Evolutionary conservation across 2,113 vertebrate species (phyloP), one percentile per base, ranked within the genome.

Genomic region (Thalassarche chlororhynchos): DNA sequence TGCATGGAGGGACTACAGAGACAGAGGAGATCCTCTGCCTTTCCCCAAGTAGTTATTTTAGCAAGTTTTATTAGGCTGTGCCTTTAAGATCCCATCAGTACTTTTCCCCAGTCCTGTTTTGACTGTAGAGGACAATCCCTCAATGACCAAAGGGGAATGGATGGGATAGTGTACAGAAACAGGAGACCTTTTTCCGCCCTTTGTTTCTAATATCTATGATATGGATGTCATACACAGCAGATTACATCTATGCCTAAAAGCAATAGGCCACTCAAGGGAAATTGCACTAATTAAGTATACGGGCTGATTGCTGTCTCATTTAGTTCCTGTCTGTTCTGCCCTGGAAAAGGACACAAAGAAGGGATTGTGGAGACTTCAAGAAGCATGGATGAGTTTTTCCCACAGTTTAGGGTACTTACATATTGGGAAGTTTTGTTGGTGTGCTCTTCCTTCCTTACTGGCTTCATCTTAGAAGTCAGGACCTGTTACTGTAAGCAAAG

Each of bases 221-320:
- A 78, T 9, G n/a, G 34, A 75, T 90, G 36, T 49, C 55, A 84
- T 23, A 19, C 51, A 71, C 42, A 92, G 20, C 24, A 76, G 65
- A 94, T 93, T 36, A n/a, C 21, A 90, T 80, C 82, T 52, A 36
- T 84, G 86, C 66, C 78, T 88, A 86, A 88, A 88, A 92, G 79
- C 71, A 96, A 54, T 26, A 65, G 31, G 57, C 51, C 36, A 57
- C 65, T 87, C 24, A 31, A 78, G 94, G 74, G 61, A 82, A 94
- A 94, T 57, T 44, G 34, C 36, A 71, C 80, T 87, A 95, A 96
- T 95, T 71, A 91, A 78, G 32, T 29, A 57, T 32, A 82, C 36
- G 87, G 61, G 57, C 75, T 65, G 47, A 61, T 42, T 84, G 42
- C 80, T 72, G 92, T 79, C 86, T 95, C 66, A 62, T 74, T 84